These are phyloP conservation scores for Panonychus citri DNA, from an alignment of 1,140 invertebrate genomes.

Conservation along the genomic window DNA sequence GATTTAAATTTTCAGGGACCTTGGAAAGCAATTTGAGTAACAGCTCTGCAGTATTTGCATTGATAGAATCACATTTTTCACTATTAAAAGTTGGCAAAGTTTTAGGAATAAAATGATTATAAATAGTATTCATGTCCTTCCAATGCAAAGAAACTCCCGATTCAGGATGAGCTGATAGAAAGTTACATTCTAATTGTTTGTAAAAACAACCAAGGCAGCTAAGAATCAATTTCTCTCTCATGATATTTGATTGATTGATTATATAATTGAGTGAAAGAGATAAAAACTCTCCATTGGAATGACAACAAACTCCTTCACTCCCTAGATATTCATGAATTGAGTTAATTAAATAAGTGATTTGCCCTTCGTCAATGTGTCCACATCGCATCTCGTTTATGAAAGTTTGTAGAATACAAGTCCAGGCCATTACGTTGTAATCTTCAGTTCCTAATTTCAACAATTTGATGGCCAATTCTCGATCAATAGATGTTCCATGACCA, in stretches of 20 bases:
- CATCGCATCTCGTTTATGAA: neutral
- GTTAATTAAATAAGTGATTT: conserved; percentile 3
- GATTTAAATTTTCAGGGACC: conserved; percentile 31
- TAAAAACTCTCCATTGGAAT: conserved; percentile 7
- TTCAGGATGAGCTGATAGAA: neutral
- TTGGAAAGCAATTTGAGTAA: conserved; percentile 46
- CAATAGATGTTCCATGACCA: neutral
- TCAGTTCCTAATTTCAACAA: neutral
- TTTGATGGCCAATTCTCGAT: neutral
- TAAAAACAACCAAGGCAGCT: conserved; percentile 8
- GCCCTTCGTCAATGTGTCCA: neutral
- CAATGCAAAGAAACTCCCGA: conserved; percentile 34
- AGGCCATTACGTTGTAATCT: neutral
- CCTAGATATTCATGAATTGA: conserved; percentile 6
- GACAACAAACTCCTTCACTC: conserved; percentile 4
- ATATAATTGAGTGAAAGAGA: neutral
- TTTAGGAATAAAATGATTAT: conserved; percentile 56
- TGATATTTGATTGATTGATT: neutral
- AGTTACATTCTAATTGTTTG: neutral
- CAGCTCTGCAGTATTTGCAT: conserved; percentile 34
- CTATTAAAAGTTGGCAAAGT: conserved; percentile 60
- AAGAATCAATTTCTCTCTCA: conserved; percentile 2
- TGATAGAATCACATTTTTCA: conserved; percentile 4
- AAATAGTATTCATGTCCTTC: conserved; percentile 47
- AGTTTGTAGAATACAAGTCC: conserved; percentile 2